Evolutionary conservation across 1,140 invertebrate genomes (phyloP).

Genomic region (Argopecten irradians): DNA sequence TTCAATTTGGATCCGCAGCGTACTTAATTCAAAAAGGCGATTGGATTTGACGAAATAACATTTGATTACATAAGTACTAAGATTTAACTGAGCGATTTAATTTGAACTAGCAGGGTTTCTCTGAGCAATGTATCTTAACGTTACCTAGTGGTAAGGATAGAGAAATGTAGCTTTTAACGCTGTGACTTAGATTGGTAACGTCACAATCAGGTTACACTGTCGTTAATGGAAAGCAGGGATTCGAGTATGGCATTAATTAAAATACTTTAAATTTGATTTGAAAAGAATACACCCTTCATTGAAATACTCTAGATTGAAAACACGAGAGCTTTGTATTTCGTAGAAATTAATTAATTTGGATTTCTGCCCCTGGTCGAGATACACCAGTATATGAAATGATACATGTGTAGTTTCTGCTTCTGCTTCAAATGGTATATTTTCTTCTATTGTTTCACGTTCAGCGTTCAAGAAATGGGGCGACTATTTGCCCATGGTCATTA

Average conservation of each 20-base stretch:
- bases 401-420: too few species aligned
- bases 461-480: too few species aligned
- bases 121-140: background rate
- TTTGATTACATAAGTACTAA: conserved; percentile 15
- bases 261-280: background rate
- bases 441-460: too few species aligned
- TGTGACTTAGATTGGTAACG: too few species aligned
- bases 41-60: background rate
- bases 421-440: too few species aligned
- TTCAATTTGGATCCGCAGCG: background rate
- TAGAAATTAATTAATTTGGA: too few species aligned
- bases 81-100: background rate
- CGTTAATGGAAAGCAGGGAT: background rate
- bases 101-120: background rate
- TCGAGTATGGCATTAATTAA: background rate
- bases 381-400: too few species aligned
- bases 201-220: too few species aligned
- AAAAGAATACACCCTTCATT: background rate
- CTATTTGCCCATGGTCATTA: too few species aligned
- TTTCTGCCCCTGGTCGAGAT: too few species aligned
- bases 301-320: too few species aligned
- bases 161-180: background rate
- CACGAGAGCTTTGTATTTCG: too few species aligned
- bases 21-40: conserved; percentile 17
- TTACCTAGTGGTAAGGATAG: background rate